phyloP scores from a whole-genome alignment of 1,140 invertebrate species.

The Bacillus rossius region DNA sequence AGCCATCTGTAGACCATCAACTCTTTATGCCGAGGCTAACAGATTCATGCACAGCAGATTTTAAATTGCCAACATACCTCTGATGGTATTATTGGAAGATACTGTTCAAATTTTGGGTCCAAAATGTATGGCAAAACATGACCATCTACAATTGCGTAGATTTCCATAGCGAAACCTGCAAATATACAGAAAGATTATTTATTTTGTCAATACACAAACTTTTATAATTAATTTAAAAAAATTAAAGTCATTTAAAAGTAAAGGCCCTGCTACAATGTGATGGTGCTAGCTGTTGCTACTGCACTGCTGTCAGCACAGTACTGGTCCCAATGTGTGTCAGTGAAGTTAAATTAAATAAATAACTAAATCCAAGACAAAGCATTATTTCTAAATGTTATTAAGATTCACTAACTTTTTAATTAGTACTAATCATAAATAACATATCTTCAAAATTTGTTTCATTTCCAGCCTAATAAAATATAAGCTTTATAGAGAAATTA shows the following conservation, averaged over 20 bases:
- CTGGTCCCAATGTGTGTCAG: no score
- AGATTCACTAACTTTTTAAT: neutral
- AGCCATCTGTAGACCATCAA: no score
- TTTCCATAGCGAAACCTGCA: constrained; percentile 72
- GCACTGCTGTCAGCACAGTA: neutral
- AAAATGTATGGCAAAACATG: constrained; percentile 76
- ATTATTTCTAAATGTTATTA: neutral
- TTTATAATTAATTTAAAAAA: no score
- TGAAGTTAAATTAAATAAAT: no score
- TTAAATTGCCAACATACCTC: constrained; percentile 54
- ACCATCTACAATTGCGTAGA: constrained; percentile 82
- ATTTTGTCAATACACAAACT: neutral
- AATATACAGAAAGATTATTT: constrained; percentile 3
- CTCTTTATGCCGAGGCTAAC: no score
- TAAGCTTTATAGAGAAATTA: no score
- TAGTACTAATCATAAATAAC: no score
- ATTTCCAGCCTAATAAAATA: no score
- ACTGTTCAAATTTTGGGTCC: constrained; percentile 84
- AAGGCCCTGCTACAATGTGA: neutral
- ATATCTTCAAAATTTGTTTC: no score
- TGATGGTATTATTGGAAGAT: constrained; percentile 82
- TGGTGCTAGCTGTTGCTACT: neutral
- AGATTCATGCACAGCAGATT: neutral
- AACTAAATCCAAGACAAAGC: neutral
- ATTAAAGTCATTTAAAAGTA: no score